phyloP scores from a whole-genome alignment of 2,113 vertebrate species.

The Muntiacus reevesi region DNA sequence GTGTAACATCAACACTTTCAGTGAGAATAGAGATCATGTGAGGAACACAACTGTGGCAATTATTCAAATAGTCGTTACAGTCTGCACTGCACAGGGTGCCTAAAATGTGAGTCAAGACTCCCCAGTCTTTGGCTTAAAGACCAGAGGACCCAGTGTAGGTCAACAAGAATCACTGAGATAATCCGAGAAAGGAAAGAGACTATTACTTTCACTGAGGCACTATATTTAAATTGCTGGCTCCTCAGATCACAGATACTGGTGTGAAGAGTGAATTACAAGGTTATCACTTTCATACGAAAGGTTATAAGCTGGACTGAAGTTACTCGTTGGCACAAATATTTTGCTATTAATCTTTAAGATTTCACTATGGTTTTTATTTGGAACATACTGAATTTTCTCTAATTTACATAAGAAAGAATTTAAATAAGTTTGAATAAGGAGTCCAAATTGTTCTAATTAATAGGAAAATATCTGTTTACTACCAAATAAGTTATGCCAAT shows the following conservation, averaged over 20 bases:
- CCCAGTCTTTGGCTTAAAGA: neutral
- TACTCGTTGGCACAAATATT: neutral
- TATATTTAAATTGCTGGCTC: neutral
- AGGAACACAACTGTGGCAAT: accelerated
- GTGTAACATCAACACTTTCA: neutral
- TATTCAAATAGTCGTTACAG: neutral
- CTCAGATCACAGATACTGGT: neutral
- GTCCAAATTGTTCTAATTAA: neutral
- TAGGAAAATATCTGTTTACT: neutral
- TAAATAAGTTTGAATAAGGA: neutral
- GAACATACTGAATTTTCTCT: neutral
- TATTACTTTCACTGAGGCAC: neutral
- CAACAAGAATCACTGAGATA: neutral
- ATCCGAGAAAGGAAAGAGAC: neutral
- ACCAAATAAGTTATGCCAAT: neutral
- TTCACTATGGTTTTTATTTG: neutral
- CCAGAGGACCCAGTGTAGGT: neutral
- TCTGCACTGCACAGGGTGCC: accelerated
- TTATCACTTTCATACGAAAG: neutral
- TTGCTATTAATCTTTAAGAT: neutral
- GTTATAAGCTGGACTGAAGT: neutral
- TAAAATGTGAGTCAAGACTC: neutral
- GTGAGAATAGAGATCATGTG: neutral
- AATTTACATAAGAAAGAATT: neutral
- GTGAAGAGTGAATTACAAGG: neutral